Evolutionary conservation across 2,888 invertebrate species (phyloP).

Genomic region (Bombylius major): DNA sequence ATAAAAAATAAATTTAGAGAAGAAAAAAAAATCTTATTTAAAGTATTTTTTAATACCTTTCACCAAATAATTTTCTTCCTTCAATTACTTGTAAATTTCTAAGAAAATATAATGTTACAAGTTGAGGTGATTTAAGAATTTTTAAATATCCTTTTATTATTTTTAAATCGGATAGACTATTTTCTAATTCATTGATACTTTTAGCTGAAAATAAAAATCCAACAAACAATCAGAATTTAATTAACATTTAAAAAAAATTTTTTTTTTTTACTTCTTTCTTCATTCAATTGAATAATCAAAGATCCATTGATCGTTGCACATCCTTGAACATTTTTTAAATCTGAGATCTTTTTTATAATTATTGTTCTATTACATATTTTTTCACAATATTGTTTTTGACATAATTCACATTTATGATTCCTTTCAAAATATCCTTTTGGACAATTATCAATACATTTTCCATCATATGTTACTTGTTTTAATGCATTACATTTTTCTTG

Average conservation of each 20-base stretch:
- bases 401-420: conserved; percentile 23
- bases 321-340: conserved; percentile 44
- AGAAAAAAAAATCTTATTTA: neutral
- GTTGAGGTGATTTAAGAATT: conserved; percentile 46
- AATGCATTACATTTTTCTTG: conserved; percentile 18
- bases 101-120: conserved; percentile 53
- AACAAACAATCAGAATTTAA: neutral
- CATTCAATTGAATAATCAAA: conserved; percentile 42
- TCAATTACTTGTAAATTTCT: conserved; percentile 47
- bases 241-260: no score
- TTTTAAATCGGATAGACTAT: conserved; percentile 45
- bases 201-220: conserved; percentile 16
- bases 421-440: conserved; percentile 39
- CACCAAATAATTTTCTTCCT: conserved; percentile 38
- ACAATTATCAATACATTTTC: conserved; percentile 52
- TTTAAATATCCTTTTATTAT: conserved; percentile 54
- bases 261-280: conserved; percentile 20
- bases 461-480: conserved; percentile 17
- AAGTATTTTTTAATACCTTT: conserved; percentile 18
- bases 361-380: conserved; percentile 42
- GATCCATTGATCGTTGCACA: conserved; percentile 59
- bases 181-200: conserved; percentile 39
- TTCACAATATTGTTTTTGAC: conserved; percentile 22
- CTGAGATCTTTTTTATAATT: conserved; percentile 19
- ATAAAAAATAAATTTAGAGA: neutral